Evolutionary conservation across 1,140 invertebrate genomes (phyloP).

Genomic region (Aricia agestis): DNA sequence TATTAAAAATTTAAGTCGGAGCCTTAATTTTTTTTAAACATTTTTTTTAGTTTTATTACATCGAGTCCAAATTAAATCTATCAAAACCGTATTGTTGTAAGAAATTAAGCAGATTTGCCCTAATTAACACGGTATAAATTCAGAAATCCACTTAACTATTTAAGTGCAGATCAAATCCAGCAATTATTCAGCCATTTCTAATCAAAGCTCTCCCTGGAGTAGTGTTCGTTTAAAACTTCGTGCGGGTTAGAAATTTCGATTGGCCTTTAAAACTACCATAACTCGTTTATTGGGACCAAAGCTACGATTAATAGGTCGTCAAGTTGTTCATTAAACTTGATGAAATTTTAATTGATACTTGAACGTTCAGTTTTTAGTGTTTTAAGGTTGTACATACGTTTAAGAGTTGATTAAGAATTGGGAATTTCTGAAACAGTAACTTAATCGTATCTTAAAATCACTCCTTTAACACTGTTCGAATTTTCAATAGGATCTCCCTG

Average conservation of each 20-base stretch:
- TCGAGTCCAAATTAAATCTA: no score
- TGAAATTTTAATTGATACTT: slow-evolving; percentile 4
- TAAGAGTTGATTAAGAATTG: not conserved
- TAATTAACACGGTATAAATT: no score
- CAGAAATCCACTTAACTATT: not conserved
- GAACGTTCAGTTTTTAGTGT: not conserved
- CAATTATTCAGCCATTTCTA: not conserved
- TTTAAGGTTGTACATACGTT: not conserved
- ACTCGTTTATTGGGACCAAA: slow-evolving; percentile 2
- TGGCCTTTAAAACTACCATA: not conserved
- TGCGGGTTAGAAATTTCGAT: not conserved
- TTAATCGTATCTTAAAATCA: no score
- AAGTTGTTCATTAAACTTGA: slow-evolving; percentile 3
- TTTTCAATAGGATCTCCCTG: no score
- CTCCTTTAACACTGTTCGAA: no score
- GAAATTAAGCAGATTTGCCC: no score
- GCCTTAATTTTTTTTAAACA: no score
- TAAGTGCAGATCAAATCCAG: not conserved
- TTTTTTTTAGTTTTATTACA: no score
- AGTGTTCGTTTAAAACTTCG: slow-evolving; percentile 1
- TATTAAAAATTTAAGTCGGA: no score
- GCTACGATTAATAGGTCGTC: not conserved
- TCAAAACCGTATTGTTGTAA: no score
- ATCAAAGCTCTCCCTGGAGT: not conserved
- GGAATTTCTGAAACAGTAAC: no score